Percentiles rank a stretch among this genome's conserved stretches.
phyloP scores from a whole-genome alignment of 2,888 invertebrate genomes.

The Leptinotarsa peninsularis region DNA sequence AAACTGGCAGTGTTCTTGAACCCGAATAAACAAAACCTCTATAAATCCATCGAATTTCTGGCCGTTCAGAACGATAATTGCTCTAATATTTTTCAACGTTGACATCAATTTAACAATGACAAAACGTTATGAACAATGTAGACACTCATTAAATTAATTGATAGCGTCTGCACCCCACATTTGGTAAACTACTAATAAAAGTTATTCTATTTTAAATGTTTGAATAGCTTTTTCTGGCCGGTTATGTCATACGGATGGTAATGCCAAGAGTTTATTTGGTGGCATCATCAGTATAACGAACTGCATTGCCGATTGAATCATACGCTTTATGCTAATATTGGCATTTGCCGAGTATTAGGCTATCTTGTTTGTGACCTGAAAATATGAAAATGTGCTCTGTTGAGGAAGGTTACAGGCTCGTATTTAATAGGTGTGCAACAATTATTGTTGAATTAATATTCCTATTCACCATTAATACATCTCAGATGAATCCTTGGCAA shows the following conservation, averaged over 20 bases:
- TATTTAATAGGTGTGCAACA: not conserved
- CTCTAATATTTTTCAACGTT: conserved; percentile 17
- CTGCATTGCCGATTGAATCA: conserved; percentile 23
- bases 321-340: conserved; percentile 33
- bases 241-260: conserved; percentile 13
- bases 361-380: conserved; percentile 25
- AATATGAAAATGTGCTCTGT: conserved; percentile 13
- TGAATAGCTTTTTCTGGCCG: conserved; percentile 8
- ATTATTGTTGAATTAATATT: no score
- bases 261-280: conserved; percentile 18
- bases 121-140: conserved; percentile 16
- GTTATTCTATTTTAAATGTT: conserved; percentile 23
- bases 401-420: conserved; percentile 20
- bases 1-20: conserved; percentile 7
- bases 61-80: conserved; percentile 1
- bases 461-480: no score
- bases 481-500: no score
- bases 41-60: conserved; percentile 6
- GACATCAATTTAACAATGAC: conserved; percentile 24
- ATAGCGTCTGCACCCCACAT: conserved; percentile 12
- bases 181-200: conserved; percentile 22
- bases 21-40: not conserved
- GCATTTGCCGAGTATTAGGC: conserved; percentile 27
- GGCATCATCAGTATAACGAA: conserved; percentile 23
- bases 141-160: conserved; percentile 23